These are phyloP conservation scores for Scytalopus superciliaris DNA, from an alignment of 2,113 vertebrate species.

Conservation along the genomic window DNA sequence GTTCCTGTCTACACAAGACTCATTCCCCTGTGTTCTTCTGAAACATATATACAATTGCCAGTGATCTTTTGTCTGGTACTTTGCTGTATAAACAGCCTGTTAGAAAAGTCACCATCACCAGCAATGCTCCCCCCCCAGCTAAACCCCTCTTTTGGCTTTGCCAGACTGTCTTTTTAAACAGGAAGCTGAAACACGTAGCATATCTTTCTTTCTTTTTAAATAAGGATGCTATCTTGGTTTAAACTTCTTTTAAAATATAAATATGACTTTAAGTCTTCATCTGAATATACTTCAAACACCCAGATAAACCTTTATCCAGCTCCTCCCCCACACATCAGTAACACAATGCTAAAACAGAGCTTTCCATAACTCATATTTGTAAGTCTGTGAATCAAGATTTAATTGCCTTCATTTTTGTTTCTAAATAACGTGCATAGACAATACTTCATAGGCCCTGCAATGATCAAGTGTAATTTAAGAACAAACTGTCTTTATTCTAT, in stretches of 20 bases:
- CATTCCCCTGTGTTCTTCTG: neutral
- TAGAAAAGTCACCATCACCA: conserved; percentile 12
- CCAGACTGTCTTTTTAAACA: neutral
- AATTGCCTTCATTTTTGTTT: neutral
- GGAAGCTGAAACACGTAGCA: neutral
- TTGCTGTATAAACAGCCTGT: conserved; percentile 8
- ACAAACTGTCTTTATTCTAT: neutral
- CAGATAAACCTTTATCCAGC: neutral
- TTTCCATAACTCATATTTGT: neutral
- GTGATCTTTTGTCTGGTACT: neutral
- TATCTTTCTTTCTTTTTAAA: neutral
- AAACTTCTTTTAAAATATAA: neutral
- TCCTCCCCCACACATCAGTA: neutral
- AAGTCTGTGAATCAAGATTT: neutral
- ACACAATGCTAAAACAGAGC: neutral
- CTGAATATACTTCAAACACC: neutral
- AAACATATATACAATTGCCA: neutral
- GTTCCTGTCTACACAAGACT: neutral
- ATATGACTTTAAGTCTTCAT: neutral
- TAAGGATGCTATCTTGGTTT: neutral
- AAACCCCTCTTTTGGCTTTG: neutral
- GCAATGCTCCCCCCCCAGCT: neutral
- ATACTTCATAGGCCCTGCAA: neutral
- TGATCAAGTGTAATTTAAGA: neutral
- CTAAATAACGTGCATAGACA: neutral